These are phyloP conservation scores for Eublepharis macularius DNA, from an alignment of 2,113 vertebrate genomes.

Conservation along the genomic window DNA sequence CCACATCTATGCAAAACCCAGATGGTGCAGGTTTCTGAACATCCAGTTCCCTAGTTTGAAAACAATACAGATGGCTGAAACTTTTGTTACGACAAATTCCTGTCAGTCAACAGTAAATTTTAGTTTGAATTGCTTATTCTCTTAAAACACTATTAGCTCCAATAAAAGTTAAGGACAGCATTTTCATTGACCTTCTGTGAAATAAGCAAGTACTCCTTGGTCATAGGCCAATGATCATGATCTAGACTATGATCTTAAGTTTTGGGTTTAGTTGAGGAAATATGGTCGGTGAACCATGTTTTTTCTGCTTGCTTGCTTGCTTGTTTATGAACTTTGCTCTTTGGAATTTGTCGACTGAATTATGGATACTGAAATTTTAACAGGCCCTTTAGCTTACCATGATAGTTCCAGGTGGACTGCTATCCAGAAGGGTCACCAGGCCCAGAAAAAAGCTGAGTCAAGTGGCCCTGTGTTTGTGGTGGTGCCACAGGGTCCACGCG, in stretches of 20 bases:
- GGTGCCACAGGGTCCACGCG: no score
- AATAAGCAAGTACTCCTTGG: background rate
- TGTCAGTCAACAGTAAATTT: slow-evolving; percentile 6
- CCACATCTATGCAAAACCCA: fast-evolving
- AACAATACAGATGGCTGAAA: background rate
- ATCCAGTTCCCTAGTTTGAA: background rate
- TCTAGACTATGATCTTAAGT: background rate
- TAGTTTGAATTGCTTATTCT: background rate
- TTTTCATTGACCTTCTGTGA: background rate
- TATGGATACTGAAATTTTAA: background rate
- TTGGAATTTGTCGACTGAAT: background rate
- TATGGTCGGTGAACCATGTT: background rate
- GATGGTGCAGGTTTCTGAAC: background rate
- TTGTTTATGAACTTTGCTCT: background rate
- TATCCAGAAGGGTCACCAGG: no score
- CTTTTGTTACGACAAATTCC: background rate
- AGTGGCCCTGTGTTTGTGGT: no score
- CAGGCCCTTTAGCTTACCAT: no score
- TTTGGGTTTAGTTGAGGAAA: background rate
- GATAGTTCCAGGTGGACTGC: no score
- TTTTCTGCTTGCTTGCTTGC: background rate
- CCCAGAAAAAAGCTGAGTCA: no score
- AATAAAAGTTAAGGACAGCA: background rate
- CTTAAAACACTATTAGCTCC: background rate
- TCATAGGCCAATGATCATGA: background rate